Evolutionary conservation across 2,797 vertebrate species (phyloP).

Genomic region (Crocodylus rhombifer): DNA sequence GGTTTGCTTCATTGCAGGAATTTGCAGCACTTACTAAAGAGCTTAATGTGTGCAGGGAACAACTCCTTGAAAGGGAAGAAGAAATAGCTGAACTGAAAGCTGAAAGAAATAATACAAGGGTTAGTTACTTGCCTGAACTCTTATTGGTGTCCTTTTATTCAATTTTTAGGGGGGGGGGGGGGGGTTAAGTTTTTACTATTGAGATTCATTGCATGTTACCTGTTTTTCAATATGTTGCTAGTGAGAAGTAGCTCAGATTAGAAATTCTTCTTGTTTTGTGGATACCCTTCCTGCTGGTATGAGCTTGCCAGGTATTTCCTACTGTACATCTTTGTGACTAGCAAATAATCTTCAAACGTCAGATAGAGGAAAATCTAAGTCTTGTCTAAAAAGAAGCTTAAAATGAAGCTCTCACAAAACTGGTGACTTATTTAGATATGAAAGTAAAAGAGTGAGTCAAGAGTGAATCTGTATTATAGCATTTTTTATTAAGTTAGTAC

Average conservation of each 20-base stretch:
- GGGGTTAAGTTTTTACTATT: neutral
- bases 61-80: conserved; percentile 95
- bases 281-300: too few species aligned
- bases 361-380: neutral
- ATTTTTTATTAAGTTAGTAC: neutral
- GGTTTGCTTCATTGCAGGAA: conserved; percentile 83
- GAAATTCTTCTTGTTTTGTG: neutral
- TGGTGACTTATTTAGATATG: neutral
- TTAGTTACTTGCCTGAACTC: conserved; percentile 71
- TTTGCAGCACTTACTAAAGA: conserved; percentile 97
- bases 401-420: neutral
- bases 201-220: neutral
- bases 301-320: neutral
- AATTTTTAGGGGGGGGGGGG: too few species aligned
- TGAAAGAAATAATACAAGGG: conserved; percentile 95
- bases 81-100: conserved; percentile 96
- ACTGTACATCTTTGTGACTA: neutral
- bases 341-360: neutral
- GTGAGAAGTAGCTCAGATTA: too few species aligned
- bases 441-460: neutral
- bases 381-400: neutral
- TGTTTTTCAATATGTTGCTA: too few species aligned
- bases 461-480: rapidly evolving
- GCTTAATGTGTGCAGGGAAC: conserved; percentile 94
- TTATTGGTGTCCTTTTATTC: too few species aligned